Conservation (phyloP, 1,140 invertebrate species). For the Ylistrum balloti region DNA sequence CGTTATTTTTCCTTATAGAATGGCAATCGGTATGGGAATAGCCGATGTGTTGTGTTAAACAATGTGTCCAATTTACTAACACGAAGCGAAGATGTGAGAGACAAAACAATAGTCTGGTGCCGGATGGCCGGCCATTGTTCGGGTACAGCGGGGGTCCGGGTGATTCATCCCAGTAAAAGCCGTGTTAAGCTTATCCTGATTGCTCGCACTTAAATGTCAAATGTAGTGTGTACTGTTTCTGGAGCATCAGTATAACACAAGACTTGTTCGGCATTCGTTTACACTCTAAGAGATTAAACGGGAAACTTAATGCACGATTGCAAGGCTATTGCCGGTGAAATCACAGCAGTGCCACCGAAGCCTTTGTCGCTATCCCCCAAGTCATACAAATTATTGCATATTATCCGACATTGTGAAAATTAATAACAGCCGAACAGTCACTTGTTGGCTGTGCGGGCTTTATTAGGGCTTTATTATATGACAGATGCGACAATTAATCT, state of each 20-base stretch:
- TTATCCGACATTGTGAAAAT: constrained; percentile 39
- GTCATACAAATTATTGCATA: constrained; percentile 40
- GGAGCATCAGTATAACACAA: constrained; percentile 18
- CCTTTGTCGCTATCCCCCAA: constrained; percentile 37
- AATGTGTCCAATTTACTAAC: constrained; percentile 18
- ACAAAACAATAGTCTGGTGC: not conserved
- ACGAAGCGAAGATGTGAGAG: not conserved
- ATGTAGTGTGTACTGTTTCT: constrained; percentile 10
- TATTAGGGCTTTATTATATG: constrained; percentile 35
- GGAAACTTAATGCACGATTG: constrained; percentile 38
- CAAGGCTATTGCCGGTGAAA: constrained; percentile 37
- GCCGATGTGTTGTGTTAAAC: not conserved
- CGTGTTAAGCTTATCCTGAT: constrained; percentile 30
- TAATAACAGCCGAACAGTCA: constrained; percentile 33
- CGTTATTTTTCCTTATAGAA: not conserved
- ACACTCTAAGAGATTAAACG: constrained; percentile 28
- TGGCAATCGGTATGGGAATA: constrained; percentile 23
- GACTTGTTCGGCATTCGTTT: not conserved
- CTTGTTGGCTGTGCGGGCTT: constrained; percentile 30
- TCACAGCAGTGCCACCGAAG: constrained; percentile 12
- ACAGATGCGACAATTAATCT: constrained; percentile 38
- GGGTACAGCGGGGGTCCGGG: constrained; percentile 28
- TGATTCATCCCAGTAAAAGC: not conserved
- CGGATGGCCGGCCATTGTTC: not conserved
- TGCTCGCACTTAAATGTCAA: constrained; percentile 33